Base-by-base conservation (phyloP, 1,140 invertebrate species). In the Odontomachus brunneus region DNA sequence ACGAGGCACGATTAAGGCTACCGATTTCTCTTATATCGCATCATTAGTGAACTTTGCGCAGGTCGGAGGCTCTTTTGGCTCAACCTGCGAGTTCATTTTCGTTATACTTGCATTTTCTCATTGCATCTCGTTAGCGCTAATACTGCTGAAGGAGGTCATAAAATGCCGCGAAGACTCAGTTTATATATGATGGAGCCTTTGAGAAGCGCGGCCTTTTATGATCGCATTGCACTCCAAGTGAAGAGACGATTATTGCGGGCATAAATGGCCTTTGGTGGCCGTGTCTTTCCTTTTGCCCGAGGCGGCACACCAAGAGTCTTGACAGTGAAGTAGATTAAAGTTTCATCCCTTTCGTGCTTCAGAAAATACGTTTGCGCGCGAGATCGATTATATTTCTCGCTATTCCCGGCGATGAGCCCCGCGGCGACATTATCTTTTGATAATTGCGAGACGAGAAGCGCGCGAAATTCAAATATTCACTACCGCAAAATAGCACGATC, bases 281-380 rank as follows among this genome's bases (percentile, higher is more conserved):
- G 51, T 78, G 53, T 57, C 75, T 69, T 69, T 69, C 17, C 33
- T 53, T 51, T 71, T 26, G 29, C 14, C 29, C 15, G 29, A 80
- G 57, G 66, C 65, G 38, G 29, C 22, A 33, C 65, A 44, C 49
- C 48, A 1, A 69, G 65, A 48, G 62, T 63, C 75, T 55, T 63
- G 75, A 84, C 65, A 81, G 55, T 55, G 75, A 81, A 63, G 53
- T 81, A 84, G 51, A 69, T 80, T 80, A 80, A 80, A 80, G 33
- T 80, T 24, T 69, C 75, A 57, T 78, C n/a, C 51, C 51, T 14
- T 14, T 44, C 29, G 38, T 26, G 29, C 33, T 69, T 48, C 22
- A 12, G n/a, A n/a, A 80, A 80, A 80, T 76, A 69, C 24, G 65
- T 55, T 48, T 44, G 38, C 51, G 65, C 44, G 33, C 51, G 22